Percentiles rank a stretch among this genome's conserved stretches.
These are phyloP conservation scores for Nasonovia ribisnigri DNA, from an alignment of 2,888 invertebrate genomes.

Conservation along the genomic window DNA sequence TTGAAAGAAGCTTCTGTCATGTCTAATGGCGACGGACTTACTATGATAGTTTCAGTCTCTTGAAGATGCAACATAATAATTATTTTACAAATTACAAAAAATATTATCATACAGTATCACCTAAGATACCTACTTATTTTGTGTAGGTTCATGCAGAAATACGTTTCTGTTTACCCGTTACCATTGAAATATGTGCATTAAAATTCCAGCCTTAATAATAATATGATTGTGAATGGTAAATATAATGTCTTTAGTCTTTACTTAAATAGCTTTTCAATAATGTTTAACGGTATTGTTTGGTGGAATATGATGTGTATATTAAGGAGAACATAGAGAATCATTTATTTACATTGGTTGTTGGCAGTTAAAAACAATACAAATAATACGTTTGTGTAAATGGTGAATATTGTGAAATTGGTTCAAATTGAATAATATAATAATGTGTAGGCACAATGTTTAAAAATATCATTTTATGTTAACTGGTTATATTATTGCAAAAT, in stretches of 20 bases:
- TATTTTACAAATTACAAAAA: not conserved
- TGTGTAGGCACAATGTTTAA: not conserved
- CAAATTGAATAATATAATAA: not conserved
- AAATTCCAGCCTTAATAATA: not conserved
- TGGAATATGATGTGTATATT: not conserved
- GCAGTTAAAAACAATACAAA: conserved; percentile 13
- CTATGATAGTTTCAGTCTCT: not conserved
- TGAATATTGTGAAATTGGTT: not conserved
- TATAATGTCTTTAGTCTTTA: not conserved
- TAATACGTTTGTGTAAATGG: not conserved
- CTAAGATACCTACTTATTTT: not conserved
- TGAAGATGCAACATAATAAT: not conserved
- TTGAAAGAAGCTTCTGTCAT: not conserved
- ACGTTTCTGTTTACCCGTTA: not conserved
- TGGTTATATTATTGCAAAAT: not conserved
- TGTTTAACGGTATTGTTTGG: not conserved
- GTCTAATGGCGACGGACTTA: not conserved
- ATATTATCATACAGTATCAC: not conserved
- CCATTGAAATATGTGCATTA: not conserved
- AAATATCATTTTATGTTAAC: not conserved
- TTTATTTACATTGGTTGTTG: conserved; percentile 15
- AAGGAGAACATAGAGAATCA: not conserved
- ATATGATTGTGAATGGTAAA: not conserved
- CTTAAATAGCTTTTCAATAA: conserved; percentile 17
- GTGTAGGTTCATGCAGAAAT: not conserved